phyloP scores from a whole-genome alignment of 2,113 vertebrate species.

The rabbit (Oryctolagus cuniculus) region DNA sequence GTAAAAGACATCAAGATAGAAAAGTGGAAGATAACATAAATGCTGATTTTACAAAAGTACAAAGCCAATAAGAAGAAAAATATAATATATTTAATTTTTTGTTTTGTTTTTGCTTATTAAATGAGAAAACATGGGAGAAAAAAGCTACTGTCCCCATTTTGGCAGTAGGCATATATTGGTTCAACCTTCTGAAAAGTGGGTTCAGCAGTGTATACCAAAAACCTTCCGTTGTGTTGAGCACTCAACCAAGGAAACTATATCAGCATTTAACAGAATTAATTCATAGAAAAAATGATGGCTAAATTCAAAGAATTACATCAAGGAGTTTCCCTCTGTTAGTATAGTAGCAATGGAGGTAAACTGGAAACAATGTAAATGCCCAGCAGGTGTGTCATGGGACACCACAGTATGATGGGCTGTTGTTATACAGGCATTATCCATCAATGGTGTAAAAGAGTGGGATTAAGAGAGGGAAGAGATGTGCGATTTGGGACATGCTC shows the following conservation, averaged over 20 bases:
- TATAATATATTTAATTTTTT: slow-evolving; percentile 19
- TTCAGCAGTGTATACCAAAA: not conserved
- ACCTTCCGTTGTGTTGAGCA: not conserved
- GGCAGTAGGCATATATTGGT: not conserved
- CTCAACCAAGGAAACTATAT: not conserved
- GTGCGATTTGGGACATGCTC: no score
- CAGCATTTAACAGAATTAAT: not conserved
- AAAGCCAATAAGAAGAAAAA: not conserved
- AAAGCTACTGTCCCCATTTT: not conserved
- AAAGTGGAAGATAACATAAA: slow-evolving; percentile 17
- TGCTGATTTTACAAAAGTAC: not conserved
- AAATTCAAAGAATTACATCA: not conserved
- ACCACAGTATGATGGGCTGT: not conserved
- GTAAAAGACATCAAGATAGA: slow-evolving; percentile 7
- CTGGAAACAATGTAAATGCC: slow-evolving; percentile 15
- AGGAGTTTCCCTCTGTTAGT: not conserved
- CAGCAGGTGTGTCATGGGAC: not conserved
- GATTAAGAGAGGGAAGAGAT: no score
- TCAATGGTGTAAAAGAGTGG: not conserved
- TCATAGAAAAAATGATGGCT: slow-evolving; percentile 25
- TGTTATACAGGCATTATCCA: not conserved
- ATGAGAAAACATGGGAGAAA: slow-evolving; percentile 1
- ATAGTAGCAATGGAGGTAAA: not conserved
- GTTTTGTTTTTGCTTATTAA: slow-evolving; percentile 49
- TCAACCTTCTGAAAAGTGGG: not conserved